Conservation (phyloP, 2,113 vertebrate genomes). For the Prochilodus magdalenae region DNA sequence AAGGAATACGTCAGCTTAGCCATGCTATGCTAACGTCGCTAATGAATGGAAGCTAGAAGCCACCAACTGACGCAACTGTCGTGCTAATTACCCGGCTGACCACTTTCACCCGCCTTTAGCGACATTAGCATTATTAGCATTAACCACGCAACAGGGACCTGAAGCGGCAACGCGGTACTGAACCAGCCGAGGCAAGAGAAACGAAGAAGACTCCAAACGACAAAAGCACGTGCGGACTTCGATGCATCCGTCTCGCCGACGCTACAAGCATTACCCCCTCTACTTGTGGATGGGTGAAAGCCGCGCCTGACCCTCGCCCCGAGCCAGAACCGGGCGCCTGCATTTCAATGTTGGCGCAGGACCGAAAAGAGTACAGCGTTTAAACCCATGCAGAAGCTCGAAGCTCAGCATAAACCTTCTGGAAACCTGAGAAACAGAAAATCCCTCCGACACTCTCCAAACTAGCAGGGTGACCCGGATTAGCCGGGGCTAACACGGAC, state of each 20-base stretch:
- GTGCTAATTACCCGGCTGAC: background rate
- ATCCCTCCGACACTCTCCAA: conserved; percentile 58
- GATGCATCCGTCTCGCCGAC: too few relatives aligned
- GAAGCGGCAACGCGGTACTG: background rate
- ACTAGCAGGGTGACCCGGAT: conserved; percentile 29
- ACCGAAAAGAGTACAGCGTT: background rate
- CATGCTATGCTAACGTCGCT: background rate
- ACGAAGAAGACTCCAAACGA: conserved; percentile 41
- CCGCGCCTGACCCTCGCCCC: conserved; percentile 60
- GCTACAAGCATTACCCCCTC: conserved; percentile 59
- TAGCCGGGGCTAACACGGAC: conserved; percentile 7
- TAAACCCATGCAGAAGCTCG: conserved; percentile 69
- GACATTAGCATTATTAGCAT: background rate
- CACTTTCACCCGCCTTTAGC: background rate
- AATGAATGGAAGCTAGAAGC: background rate
- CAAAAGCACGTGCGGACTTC: conserved; percentile 11
- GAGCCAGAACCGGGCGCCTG: conserved; percentile 66
- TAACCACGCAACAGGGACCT: background rate
- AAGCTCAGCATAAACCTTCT: conserved; percentile 54
- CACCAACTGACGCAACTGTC: background rate
- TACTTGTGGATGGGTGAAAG: conserved; percentile 70
- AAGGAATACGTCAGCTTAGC: background rate
- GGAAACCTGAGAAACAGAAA: conserved; percentile 78
- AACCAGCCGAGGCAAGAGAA: conserved; percentile 46
- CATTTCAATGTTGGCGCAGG: too few relatives aligned